phyloP scores from a whole-genome alignment of 2,888 invertebrate genomes.

The Tinea semifulvella region DNA sequence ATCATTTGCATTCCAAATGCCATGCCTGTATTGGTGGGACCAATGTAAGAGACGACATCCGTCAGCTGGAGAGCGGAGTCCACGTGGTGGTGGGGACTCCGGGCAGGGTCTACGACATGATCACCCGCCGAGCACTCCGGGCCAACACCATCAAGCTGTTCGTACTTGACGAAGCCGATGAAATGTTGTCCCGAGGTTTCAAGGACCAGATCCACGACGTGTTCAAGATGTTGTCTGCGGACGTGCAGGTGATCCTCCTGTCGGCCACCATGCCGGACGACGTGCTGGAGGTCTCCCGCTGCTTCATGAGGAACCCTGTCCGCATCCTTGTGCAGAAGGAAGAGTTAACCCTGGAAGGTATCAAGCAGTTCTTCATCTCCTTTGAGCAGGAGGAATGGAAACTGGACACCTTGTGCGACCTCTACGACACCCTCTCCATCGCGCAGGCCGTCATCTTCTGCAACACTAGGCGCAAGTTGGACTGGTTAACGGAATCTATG shows the following conservation, averaged over 20 bases:
- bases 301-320: slow-evolving; percentile 97
- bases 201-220: slow-evolving; percentile 99
- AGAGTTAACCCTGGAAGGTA: slow-evolving; percentile 80
- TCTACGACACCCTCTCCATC: slow-evolving; percentile 98
- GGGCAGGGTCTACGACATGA: slow-evolving; percentile 98
- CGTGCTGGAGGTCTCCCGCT: slow-evolving; percentile 96
- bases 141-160: slow-evolving; percentile 94
- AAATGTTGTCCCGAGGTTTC: slow-evolving; percentile 98
- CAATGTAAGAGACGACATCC: slow-evolving; percentile 96
- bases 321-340: slow-evolving; percentile 98
- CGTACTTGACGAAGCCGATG: slow-evolving; percentile 99
- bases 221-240: slow-evolving; percentile 88
- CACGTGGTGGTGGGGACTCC: slow-evolving; percentile 99
- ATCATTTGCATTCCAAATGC: slow-evolving; percentile 97
- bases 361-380: slow-evolving; percentile 97
- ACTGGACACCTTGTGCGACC: slow-evolving; percentile 93
- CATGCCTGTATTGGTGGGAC: slow-evolving; percentile 99
- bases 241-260: slow-evolving; percentile 95
- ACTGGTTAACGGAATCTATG: slow-evolving; percentile 97
- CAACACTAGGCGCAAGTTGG: slow-evolving; percentile 99
- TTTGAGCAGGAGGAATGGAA: slow-evolving; percentile 96
- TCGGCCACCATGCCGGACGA: slow-evolving; percentile 99
- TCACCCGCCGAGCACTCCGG: slow-evolving; percentile 88
- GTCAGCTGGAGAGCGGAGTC: slow-evolving; percentile 90
- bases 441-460: slow-evolving; percentile 99